These are phyloP conservation scores for Austrofundulus limnaeus DNA, from an alignment of 2,113 vertebrate genomes.

Conservation along the genomic window DNA sequence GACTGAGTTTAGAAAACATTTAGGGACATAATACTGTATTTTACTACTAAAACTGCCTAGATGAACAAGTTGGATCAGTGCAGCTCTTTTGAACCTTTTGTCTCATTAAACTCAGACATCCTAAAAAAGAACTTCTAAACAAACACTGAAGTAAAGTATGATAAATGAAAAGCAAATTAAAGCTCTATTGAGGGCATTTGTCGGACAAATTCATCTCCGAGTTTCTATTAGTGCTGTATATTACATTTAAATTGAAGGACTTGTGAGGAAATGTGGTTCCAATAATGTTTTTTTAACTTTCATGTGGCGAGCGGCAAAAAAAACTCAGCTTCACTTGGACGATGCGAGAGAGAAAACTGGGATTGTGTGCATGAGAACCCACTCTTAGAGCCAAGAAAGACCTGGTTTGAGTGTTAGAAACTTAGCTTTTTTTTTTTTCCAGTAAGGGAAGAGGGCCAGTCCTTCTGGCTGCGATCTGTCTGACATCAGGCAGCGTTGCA, in stretches of 20 bases:
- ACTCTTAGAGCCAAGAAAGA: constrained; percentile 10
- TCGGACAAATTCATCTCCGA: constrained; percentile 39
- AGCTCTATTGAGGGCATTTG: constrained; percentile 43
- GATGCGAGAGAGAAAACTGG: constrained; percentile 34
- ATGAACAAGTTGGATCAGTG: constrained; percentile 43
- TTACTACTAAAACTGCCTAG: neutral
- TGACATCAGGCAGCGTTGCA: constrained; percentile 65
- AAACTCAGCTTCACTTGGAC: constrained; percentile 45
- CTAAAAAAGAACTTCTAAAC: constrained; percentile 53
- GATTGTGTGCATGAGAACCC: constrained; percentile 50
- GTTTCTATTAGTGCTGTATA: constrained; percentile 38
- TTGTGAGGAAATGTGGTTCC: constrained; percentile 49
- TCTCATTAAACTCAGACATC: constrained; percentile 63
- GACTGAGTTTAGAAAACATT: too few relatives aligned
- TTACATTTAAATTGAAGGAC: constrained; percentile 35
- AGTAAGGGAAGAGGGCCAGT: constrained; percentile 61
- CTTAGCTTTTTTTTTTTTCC: constrained; percentile 61
- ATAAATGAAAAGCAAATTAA: constrained; percentile 57
- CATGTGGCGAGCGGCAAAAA: constrained; percentile 54
- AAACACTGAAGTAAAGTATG: constrained; percentile 59
- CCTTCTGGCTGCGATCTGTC: constrained; percentile 67
- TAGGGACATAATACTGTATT: too few relatives aligned
- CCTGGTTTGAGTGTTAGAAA: constrained; percentile 43
- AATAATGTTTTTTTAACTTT: constrained; percentile 49
- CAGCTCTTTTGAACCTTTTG: constrained; percentile 36